A percentile compares a stretch with the other conserved stretches of the same genome.
Conservation (phyloP, 2,888 invertebrate species). For the Hyposoter didymator region DNA sequence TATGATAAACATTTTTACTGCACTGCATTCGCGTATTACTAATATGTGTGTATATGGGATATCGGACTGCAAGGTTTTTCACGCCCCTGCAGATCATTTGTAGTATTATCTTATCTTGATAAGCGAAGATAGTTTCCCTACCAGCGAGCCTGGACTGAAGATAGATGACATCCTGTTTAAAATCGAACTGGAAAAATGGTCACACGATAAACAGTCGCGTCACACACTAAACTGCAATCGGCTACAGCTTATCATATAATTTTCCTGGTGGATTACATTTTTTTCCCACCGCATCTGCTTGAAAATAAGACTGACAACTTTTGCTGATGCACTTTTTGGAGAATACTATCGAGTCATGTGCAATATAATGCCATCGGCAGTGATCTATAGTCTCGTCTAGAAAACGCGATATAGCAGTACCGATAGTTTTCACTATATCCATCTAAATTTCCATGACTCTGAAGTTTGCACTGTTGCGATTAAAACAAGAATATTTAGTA, state of each 20-base stretch:
- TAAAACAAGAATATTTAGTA: too few relatives aligned
- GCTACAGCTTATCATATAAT: conserved; percentile 11
- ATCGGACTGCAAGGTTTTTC: not conserved
- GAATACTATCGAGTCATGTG: not conserved
- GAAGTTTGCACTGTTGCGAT: too few relatives aligned
- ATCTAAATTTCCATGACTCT: too few relatives aligned
- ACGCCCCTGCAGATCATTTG: conserved; percentile 23
- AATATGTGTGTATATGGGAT: not conserved
- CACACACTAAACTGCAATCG: conserved; percentile 4
- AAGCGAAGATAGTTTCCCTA: conserved; percentile 56
- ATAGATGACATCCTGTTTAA: not conserved
- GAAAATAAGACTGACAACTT: not conserved
- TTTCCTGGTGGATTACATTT: not conserved
- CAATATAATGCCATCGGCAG: not conserved
- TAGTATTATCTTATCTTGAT: conserved; percentile 33
- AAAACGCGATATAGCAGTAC: not conserved
- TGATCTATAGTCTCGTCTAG: not conserved
- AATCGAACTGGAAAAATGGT: conserved; percentile 38
- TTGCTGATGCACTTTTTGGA: not conserved
- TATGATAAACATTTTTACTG: not conserved
- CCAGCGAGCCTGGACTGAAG: conserved; percentile 15
- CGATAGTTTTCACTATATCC: not conserved
- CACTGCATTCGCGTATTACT: not conserved
- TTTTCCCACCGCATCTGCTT: not conserved
- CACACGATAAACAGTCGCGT: not conserved